These are phyloP conservation scores for Ceriagrion tenellum DNA, from an alignment of 2,888 invertebrate genomes.

Conservation along the genomic window DNA sequence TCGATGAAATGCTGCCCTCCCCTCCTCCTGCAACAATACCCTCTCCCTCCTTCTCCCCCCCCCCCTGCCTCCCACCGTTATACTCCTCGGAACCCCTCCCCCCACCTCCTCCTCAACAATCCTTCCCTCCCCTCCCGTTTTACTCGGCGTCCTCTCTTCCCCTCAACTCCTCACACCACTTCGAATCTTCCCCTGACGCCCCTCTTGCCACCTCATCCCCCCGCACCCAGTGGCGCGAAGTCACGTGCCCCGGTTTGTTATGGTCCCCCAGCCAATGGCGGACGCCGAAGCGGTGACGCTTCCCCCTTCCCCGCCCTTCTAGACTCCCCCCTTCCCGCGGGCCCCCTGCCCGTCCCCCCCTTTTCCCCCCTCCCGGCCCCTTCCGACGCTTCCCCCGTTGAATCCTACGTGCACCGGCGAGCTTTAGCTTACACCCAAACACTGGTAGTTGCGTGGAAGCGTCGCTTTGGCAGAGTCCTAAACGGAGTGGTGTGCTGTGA, in stretches of 20 bases:
- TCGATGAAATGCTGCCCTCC: too few relatives aligned
- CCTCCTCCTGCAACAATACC: too few relatives aligned
- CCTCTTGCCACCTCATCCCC: not conserved
- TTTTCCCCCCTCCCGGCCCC: not conserved
- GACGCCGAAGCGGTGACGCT: not conserved
- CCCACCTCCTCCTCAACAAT: too few relatives aligned
- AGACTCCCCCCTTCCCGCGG: too few relatives aligned
- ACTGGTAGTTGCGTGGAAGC: not conserved
- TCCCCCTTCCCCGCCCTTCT: not conserved
- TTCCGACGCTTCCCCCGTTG: not conserved
- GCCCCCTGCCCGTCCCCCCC: not conserved
- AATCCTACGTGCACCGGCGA: not conserved
- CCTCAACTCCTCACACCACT: not conserved
- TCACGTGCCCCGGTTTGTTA: constrained; percentile 63
- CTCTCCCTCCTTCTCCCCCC: too few relatives aligned
- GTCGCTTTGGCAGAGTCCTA: not conserved
- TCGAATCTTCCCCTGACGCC: not conserved
- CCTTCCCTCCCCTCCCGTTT: not conserved
- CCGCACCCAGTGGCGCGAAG: not conserved
- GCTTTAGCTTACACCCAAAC: constrained; percentile 34
- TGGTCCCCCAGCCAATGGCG: constrained; percentile 62
- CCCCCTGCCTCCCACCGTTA: too few relatives aligned
- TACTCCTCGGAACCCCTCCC: too few relatives aligned
- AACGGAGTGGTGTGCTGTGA: too few relatives aligned
- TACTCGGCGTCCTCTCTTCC: not conserved